These are phyloP conservation scores for Leptopilina clavipes DNA, from an alignment of 1,140 invertebrate genomes.

Conservation along the genomic window DNA sequence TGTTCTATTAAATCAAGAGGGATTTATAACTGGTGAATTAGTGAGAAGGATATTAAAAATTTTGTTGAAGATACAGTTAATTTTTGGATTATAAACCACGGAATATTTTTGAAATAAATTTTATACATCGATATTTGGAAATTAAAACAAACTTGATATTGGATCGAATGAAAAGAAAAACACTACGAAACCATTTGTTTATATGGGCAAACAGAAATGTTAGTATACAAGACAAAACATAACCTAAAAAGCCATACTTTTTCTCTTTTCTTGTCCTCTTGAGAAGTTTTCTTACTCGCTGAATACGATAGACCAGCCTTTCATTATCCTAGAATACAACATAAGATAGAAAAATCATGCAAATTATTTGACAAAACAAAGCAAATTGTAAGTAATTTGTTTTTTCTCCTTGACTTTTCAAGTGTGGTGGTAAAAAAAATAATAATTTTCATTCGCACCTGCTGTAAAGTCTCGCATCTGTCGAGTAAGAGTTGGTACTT, in stretches of 20 bases:
- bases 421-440: neutral
- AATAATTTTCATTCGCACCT: slow-evolving; percentile 60
- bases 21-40: no score
- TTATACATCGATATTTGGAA: no score
- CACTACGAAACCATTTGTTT: neutral
- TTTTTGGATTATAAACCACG: no score
- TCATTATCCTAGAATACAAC: slow-evolving; percentile 71
- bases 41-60: no score
- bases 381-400: slow-evolving; percentile 4
- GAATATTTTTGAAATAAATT: no score
- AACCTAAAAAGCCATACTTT: slow-evolving; percentile 70
- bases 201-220: neutral
- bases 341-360: slow-evolving; percentile 2
- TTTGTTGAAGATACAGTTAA: no score
- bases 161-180: neutral
- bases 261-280: slow-evolving; percentile 72
- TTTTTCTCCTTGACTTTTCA: slow-evolving; percentile 3
- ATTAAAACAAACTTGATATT: no score
- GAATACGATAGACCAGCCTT: slow-evolving; percentile 72
- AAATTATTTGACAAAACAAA: neutral
- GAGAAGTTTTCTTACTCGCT: slow-evolving; percentile 70
- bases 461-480: slow-evolving; percentile 72
- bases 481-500: slow-evolving; percentile 72
- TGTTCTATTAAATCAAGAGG: slow-evolving; percentile 3
- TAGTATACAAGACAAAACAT: slow-evolving; percentile 47